These are phyloP conservation scores for Epicauta chinensis DNA, from an alignment of 1,140 invertebrate genomes.

Conservation along the genomic window DNA sequence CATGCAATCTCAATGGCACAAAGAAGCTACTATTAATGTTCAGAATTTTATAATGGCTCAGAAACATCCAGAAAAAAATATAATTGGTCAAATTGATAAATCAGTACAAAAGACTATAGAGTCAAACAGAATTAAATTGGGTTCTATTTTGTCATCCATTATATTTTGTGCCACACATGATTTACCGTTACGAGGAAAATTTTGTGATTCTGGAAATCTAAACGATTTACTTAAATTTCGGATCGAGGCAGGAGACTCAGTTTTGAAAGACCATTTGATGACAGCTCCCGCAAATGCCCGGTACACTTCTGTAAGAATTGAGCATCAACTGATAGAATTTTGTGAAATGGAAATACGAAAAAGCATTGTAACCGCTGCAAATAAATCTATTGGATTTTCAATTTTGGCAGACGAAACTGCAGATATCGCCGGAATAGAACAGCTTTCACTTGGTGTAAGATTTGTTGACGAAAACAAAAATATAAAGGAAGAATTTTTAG, in stretches of 20 bases:
- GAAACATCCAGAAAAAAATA: background rate
- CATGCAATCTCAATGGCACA: background rate
- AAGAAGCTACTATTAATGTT: background rate
- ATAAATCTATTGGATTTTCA: constrained; percentile 6
- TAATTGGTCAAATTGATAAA: background rate
- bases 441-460: constrained; percentile 15
- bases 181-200: constrained; percentile 14
- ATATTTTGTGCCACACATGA: constrained; percentile 17
- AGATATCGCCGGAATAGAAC: constrained; percentile 16
- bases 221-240: background rate
- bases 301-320: constrained; percentile 17
- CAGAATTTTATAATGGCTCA: background rate
- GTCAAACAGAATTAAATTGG: constrained; percentile 15
- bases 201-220: constrained; percentile 13
- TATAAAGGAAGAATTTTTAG: constrained; percentile 19
- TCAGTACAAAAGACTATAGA: background rate
- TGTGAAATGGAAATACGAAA: constrained; percentile 13
- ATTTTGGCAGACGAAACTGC: constrained; percentile 19
- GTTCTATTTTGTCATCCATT: constrained; percentile 14
- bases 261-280: constrained; percentile 2
- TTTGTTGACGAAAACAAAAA: background rate
- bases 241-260: constrained; percentile 4
- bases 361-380: constrained; percentile 2
- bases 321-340: constrained; percentile 18
- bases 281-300: constrained; percentile 8